Conservation (phyloP, 2,888 invertebrate genomes). For the Hydrotaea cyrtoneurina region DNA sequence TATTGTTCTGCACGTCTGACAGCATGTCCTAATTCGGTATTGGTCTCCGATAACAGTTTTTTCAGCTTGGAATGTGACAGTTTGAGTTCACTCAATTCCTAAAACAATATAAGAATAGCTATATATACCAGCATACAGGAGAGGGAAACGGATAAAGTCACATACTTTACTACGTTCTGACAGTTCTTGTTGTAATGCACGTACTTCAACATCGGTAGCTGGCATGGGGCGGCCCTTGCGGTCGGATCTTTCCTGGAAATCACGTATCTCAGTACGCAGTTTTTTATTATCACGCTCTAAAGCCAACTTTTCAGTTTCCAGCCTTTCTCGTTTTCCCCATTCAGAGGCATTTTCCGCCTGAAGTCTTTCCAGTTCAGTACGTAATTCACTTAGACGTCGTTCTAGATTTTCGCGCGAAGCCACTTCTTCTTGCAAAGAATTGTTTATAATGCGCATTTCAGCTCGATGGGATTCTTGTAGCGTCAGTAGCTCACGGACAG, state of each 20-base stretch:
- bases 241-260: constrained; percentile 85
- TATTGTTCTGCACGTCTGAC: constrained; percentile 90
- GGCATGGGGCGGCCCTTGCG: constrained; percentile 84
- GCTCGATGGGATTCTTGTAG: constrained; percentile 87
- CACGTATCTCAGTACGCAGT: constrained; percentile 85
- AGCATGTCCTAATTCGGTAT: constrained; percentile 89
- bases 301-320: constrained; percentile 94
- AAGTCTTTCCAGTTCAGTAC: constrained; percentile 90
- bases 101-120: constrained; percentile 29
- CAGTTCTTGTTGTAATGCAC: constrained; percentile 86
- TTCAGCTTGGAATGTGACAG: constrained; percentile 88
- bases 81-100: constrained; percentile 88
- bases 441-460: constrained; percentile 83
- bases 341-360: constrained; percentile 96
- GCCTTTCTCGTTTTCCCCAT: constrained; percentile 94
- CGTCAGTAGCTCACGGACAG: constrained; percentile 85
- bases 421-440: constrained; percentile 85
- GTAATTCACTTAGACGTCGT: constrained; percentile 86
- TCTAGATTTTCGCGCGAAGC: constrained; percentile 86
- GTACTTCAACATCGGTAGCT: constrained; percentile 85
- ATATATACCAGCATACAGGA: no score
- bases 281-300: constrained; percentile 95
- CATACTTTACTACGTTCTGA: constrained; percentile 84
- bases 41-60: constrained; percentile 89
- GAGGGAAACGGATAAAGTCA: constrained; percentile 20